These are phyloP conservation scores for Penaeus japonicus DNA, from an alignment of 1,140 invertebrate genomes.

Conservation along the genomic window DNA sequence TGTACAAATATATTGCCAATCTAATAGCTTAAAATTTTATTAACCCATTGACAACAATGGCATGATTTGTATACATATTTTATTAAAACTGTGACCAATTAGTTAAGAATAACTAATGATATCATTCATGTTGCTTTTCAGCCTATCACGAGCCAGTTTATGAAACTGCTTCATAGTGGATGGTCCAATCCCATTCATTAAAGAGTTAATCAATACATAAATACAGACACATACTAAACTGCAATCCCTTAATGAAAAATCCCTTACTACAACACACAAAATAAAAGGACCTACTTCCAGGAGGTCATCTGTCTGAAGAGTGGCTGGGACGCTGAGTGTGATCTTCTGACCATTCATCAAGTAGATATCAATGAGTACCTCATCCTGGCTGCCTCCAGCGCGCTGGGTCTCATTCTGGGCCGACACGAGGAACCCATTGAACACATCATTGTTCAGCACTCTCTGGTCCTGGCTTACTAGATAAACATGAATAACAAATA, in stretches of 20 bases:
- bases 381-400: slow-evolving; percentile 71
- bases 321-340: slow-evolving; percentile 79
- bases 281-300: slow-evolving; percentile 70
- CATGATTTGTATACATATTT: no score
- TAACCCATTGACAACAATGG: no score
- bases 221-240: not conserved
- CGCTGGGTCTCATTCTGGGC: slow-evolving; percentile 87
- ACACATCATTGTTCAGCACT: slow-evolving; percentile 79
- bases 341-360: slow-evolving; percentile 87
- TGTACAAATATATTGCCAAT: no score
- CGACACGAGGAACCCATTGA: slow-evolving; percentile 87
- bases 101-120: no score
- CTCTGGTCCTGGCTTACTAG: slow-evolving; percentile 84
- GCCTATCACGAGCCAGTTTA: no score
- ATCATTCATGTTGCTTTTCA: no score
- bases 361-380: slow-evolving; percentile 81
- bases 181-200: no score
- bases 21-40: no score
- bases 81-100: no score
- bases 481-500: not conserved
- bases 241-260: not conserved
- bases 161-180: no score
- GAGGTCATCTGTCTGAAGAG: slow-evolving; percentile 82
- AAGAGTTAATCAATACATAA: no score
- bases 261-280: no score